These are phyloP conservation scores for Digitonthophagus gazella DNA, from an alignment of 2,888 invertebrate genomes.

Conservation along the genomic window DNA sequence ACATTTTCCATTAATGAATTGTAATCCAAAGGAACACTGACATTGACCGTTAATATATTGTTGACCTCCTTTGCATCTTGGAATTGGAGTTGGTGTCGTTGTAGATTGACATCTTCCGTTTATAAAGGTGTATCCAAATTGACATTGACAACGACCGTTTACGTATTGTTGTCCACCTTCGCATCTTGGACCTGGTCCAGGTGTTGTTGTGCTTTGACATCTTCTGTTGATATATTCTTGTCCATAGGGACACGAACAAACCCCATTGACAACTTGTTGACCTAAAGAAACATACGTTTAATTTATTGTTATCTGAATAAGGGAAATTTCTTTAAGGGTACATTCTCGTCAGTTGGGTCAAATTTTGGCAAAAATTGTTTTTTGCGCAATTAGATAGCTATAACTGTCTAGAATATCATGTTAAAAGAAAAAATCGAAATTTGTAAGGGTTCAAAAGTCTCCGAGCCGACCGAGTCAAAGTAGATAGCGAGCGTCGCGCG, in stretches of 20 bases:
- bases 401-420: no score
- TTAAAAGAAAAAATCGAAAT: no score
- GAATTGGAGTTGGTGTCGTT: conserved; percentile 12
- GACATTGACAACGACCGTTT: conserved; percentile 3
- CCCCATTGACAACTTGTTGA: conserved; percentile 14
- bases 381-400: no score
- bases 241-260: conserved; percentile 3
- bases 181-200: background rate
- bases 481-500: no score
- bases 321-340: no score
- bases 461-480: no score
- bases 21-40: conserved; percentile 2
- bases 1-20: background rate
- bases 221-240: conserved; percentile 17
- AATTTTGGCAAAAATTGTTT: no score
- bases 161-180: background rate
- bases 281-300: no score
- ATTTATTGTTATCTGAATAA: no score
- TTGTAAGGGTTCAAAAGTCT: no score
- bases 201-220: conserved; percentile 8
- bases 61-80: background rate
- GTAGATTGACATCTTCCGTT: conserved; percentile 12
- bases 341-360: no score
- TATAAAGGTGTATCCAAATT: background rate
- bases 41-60: conserved; percentile 19